Evolutionary conservation across 2,113 vertebrate genomes (phyloP), one percentile per base, ranked within the genome.

Genomic region (pig (Sus scrofa)): DNA sequence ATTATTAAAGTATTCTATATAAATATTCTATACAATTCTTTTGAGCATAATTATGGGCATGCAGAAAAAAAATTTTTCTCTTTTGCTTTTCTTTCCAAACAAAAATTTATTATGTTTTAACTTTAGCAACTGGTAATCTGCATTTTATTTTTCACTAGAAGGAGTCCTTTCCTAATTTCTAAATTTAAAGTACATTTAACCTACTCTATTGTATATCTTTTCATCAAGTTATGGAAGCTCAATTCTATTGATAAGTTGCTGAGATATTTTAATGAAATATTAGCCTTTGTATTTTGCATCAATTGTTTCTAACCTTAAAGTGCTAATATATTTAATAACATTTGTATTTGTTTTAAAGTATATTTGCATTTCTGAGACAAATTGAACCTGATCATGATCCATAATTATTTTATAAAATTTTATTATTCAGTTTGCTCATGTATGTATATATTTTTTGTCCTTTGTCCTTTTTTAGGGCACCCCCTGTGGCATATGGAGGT

Each of bases 391-490:
- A n/a, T 58, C 18, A 70, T 44, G 22, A 60, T 71, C 6, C 7
- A 52, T 62, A 71, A 30, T 81, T 87, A 60, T 54, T 94, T 94
- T 37, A 87, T 88, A 39, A 79, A 87, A 79, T 22, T 50, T 37
- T 88, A 37, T 62, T 88, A 87, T 62, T 81, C 27, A 73, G 8
- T 81, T 88, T 94, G 13, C 24, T 37, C 39, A 37, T 63, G 26
- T 37, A n/a, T n/a, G n/a, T n/a, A n/a, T n/a, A n/a, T n/a, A n/a
- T n/a, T n/a, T n/a, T n/a, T n/a, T n/a, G n/a, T n/a, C n/a, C n/a
- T n/a, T n/a, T n/a, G n/a, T n/a, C n/a, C n/a, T n/a, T n/a, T n/a
- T n/a, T n/a, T n/a, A n/a, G n/a, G n/a, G n/a, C n/a, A n/a, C n/a
- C n/a, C n/a, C n/a, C n/a, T n/a, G n/a, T n/a, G n/a, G n/a, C n/a